Percentiles rank a stretch among this genome's conserved stretches.
phyloP scores from a whole-genome alignment of 2,888 invertebrate species.

The Dyspetes luteomarginatus region DNA sequence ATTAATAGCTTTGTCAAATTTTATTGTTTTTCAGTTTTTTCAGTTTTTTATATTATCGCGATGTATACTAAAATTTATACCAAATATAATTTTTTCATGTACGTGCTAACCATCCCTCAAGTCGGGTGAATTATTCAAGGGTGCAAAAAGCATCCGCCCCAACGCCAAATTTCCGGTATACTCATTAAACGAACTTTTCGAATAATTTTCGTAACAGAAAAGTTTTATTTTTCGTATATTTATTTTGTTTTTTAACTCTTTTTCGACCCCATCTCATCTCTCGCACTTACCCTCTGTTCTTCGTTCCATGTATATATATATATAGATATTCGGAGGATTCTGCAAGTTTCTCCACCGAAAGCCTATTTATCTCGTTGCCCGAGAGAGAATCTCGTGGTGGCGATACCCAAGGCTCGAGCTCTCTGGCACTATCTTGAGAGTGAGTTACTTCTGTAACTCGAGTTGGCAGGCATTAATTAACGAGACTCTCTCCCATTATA shows the following conservation, averaged over 20 bases:
- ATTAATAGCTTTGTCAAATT: no score
- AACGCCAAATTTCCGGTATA: neutral
- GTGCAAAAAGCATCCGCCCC: neutral
- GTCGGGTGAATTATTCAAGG: constrained; percentile 5
- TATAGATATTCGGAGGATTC: constrained; percentile 16
- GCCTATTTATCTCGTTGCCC: constrained; percentile 59
- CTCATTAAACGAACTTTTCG: neutral
- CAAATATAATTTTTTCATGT: no score
- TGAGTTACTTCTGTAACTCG: constrained; percentile 60
- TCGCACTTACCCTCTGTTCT: constrained; percentile 6
- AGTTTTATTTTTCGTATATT: neutral
- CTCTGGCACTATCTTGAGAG: constrained; percentile 11
- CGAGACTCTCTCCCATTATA: constrained; percentile 33
- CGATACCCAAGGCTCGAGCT: constrained; percentile 29
- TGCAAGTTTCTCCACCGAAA: constrained; percentile 50
- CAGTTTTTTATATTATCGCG: no score
- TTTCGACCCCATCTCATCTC: neutral
- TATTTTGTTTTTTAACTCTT: constrained; percentile 15
- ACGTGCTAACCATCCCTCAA: neutral
- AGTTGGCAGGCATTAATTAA: constrained; percentile 60
- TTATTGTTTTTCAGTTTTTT: no score
- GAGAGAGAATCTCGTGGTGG: constrained; percentile 42
- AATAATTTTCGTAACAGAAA: constrained; percentile 12
- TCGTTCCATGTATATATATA: constrained; percentile 5
- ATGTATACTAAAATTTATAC: no score